Base-by-base conservation (phyloP, 2,797 vertebrate genomes). In the Spizella passerina region DNA sequence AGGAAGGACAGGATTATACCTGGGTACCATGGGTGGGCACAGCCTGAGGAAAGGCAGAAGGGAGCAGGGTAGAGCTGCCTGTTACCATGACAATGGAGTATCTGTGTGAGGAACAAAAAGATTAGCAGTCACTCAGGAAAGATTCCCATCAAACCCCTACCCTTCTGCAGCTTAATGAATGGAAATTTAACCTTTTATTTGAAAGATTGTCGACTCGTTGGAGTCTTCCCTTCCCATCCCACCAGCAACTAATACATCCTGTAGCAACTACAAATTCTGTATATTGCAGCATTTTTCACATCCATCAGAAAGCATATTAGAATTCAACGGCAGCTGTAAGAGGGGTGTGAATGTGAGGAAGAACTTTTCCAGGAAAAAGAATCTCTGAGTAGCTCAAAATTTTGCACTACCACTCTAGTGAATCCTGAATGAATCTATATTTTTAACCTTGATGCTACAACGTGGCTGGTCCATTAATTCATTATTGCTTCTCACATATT, bases 51-150 rank as follows among this genome's bases (percentile, higher is more conserved):
- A 32, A 88, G 43, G 34, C 39, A 88, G 70, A 22, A 87, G 38
- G 24, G 47, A 89, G 75, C 5, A 2, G 73, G 39, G 73, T 4
- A 16, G 77, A 82, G 64, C 85, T 90, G 72, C 53, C 56, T 78
- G 95, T 93, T 95, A 86, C 95, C 94, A 90, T 96, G 95, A 95
- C 95, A 94, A 92, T 95, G 30, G 52, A 39, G 18, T 55, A 41
- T 73, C 88, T 77, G 64, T 64, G 56, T 21, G 57, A 11, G 1
- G 56, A 95, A 71, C 77, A 68, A 38, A 66, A 84, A 77, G 75
- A 95, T 92, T 90, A 95, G 61, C 61, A 93, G 44, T 29, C 57
- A 34, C 70, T 53, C 93, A 61, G 76, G 70, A 61, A 83, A 61
- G 94, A 92, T 81, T 71, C 53, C 90, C 57, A 86, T 80, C 90